A percentile compares a stretch with the other conserved stretches of the same genome.
Evolutionary conservation across 2,888 invertebrate genomes (phyloP).

Genomic region (Caenorhabditis sulstoni): DNA sequence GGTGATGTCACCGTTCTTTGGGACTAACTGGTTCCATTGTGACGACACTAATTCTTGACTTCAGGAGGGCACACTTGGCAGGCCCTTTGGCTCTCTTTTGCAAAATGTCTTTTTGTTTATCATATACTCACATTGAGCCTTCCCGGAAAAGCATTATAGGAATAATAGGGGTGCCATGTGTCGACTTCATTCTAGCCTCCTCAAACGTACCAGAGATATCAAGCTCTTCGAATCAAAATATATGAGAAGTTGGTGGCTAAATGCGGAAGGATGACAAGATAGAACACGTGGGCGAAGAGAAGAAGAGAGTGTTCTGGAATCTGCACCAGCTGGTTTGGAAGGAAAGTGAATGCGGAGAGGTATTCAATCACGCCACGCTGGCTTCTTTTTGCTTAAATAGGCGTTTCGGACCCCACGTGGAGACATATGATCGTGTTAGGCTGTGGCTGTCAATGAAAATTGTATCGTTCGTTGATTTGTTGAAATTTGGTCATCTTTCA

Average conservation of each 20-base stretch:
- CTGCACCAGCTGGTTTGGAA: slow-evolving; percentile 28
- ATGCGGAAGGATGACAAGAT: slow-evolving; percentile 8
- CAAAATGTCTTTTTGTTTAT: too few relatives aligned
- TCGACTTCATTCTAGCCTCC: too few relatives aligned
- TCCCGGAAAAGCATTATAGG: too few relatives aligned
- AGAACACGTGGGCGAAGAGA: slow-evolving; percentile 21
- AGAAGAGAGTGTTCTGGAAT: slow-evolving; percentile 23
- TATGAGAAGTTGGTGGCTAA: not conserved
- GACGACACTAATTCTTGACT: slow-evolving; percentile 58
- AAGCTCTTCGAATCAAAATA: not conserved
- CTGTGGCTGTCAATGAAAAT: slow-evolving; percentile 49
- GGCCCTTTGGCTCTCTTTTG: not conserved
- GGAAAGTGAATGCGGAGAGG: slow-evolving; percentile 30
- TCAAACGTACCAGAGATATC: too few relatives aligned
- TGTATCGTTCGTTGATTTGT: slow-evolving; percentile 51
- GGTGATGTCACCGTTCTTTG: slow-evolving; percentile 57
- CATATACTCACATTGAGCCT: too few relatives aligned
- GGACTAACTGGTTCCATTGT: slow-evolving; percentile 53
- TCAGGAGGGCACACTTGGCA: slow-evolving; percentile 16
- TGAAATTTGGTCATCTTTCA: slow-evolving; percentile 42
- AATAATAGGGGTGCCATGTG: too few relatives aligned
- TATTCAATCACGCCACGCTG: slow-evolving; percentile 30
- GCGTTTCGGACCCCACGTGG: slow-evolving; percentile 45
- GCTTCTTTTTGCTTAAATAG: slow-evolving; percentile 44
- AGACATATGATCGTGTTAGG: slow-evolving; percentile 52